Conservation (phyloP, 2,797 vertebrate genomes). For the Neosilurus hyrtlii region DNA sequence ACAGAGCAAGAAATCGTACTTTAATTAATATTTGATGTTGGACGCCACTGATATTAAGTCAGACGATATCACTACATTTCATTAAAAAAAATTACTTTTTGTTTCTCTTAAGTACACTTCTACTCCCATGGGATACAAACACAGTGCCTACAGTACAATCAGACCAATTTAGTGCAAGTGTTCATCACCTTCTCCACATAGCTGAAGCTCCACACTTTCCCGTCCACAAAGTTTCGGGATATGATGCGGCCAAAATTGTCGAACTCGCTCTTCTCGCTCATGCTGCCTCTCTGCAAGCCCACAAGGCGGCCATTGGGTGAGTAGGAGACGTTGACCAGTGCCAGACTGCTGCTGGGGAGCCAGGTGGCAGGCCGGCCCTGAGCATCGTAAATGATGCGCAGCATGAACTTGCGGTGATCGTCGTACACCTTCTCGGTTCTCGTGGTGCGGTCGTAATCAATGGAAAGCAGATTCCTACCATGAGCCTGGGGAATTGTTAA, state of each 20-base stretch:
- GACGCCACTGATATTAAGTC: neutral
- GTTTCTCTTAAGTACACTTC: neutral
- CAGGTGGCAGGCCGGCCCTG: slow-evolving; percentile 84
- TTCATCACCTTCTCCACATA: slow-evolving; percentile 82
- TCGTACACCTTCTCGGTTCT: slow-evolving; percentile 89
- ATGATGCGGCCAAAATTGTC: slow-evolving; percentile 82
- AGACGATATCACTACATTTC: neutral
- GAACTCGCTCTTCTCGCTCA: slow-evolving; percentile 83
- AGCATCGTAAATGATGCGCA: slow-evolving; percentile 85
- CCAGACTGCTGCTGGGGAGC: slow-evolving; percentile 86
- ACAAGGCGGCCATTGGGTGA: slow-evolving; percentile 80
- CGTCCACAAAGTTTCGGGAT: slow-evolving; percentile 82
- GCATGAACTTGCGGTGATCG: slow-evolving; percentile 84
- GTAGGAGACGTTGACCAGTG: slow-evolving; percentile 84
- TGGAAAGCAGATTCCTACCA: slow-evolving; percentile 82
- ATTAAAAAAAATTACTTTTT: neutral
- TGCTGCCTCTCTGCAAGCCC: slow-evolving; percentile 83
- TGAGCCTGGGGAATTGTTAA: slow-evolving; percentile 71
- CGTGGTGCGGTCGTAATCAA: slow-evolving; percentile 86
- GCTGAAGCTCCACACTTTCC: slow-evolving; percentile 88
- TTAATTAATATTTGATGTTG: neutral
- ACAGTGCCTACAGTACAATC: neutral
- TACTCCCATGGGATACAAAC: neutral
- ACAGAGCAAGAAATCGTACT: neutral
- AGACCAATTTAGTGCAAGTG: neutral